Percentiles rank a stretch among this genome's conserved stretches.
phyloP scores from a whole-genome alignment of 2,888 invertebrate species.

The Maniola hyperantus region DNA sequence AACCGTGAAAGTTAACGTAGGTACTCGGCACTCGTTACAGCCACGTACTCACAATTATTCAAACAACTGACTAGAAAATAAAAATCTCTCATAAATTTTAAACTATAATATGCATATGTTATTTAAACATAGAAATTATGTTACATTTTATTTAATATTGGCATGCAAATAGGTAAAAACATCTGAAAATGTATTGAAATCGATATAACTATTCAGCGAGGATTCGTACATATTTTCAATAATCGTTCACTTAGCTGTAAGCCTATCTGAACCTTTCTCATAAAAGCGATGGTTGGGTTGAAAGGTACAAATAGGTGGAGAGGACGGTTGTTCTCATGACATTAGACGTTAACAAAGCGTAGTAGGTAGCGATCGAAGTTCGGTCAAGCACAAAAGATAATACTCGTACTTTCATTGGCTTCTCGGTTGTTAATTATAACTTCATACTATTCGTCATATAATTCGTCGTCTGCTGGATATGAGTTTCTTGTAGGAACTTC shows the following conservation, averaged over 20 bases:
- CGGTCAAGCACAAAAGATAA: constrained; percentile 80
- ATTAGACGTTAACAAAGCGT: constrained; percentile 76
- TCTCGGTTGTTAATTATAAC: constrained; percentile 26
- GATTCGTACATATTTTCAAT: too few relatives aligned
- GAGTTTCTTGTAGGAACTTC: not conserved
- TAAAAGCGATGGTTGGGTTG: constrained; percentile 50
- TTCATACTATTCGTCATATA: constrained; percentile 21
- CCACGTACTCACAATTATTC: not conserved
- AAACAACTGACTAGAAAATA: not conserved
- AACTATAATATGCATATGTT: not conserved
- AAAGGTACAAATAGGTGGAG: constrained; percentile 64
- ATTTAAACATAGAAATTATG: not conserved
- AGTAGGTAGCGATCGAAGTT: constrained; percentile 73
- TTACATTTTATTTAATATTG: not conserved
- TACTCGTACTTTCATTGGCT: constrained; percentile 24
- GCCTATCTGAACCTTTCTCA: constrained; percentile 22
- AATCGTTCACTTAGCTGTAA: not conserved
- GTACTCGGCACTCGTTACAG: not conserved
- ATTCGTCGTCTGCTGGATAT: too few relatives aligned
- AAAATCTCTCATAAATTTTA: not conserved
- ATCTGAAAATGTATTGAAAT: too few relatives aligned
- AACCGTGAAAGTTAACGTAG: not conserved
- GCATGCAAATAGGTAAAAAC: not conserved
- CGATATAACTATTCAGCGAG: too few relatives aligned
- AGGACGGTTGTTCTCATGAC: constrained; percentile 58